Evolutionary conservation across 2,113 vertebrate species (phyloP), one percentile per base, ranked within the genome.

Genomic region (Cinclus cinclus): DNA sequence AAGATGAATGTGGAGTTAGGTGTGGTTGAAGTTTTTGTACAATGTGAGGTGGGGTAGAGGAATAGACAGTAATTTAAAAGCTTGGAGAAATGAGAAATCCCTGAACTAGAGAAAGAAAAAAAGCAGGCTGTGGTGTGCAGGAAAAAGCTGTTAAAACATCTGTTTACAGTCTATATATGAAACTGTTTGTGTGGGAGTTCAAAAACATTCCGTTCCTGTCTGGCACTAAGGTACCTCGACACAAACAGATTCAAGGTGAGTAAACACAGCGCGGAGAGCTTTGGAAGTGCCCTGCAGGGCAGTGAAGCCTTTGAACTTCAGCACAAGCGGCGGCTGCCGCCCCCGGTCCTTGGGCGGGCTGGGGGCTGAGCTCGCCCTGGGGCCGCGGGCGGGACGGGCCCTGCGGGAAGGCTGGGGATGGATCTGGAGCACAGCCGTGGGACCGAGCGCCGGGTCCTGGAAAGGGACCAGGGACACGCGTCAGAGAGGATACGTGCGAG

Each of bases 261-360:
- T n/a, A 65, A 82, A 70, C 14, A 52, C 7, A 63, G 42, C 6
- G 20, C 37, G 17, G 46, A 56, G 44, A 49, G 42, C 56, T 74
- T 8, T 44, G 50, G 12, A 8, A 64, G 56, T 22, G 11, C 42
- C 30, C 73, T 25, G 56, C 18, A 8, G 64, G 67, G 70, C 79
- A 65, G 46, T 2, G 62, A 39, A 90, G 49, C 50, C 68, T 23
- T n/a, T 27, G 55, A 28, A 33, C 41, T 21, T 17, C 8, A 28
- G 49, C 85, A 21, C 44, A 7, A 28, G 73, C 0, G 37, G 21
- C 2, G 5, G 7, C 35, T 2, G 74, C 58, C 59, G 31, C 1
- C 5, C 35, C 42, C 2, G 0, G 50, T 65, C 59, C 82, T n/a
- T 5, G 64, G 46, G 37, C 6, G 0, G 27, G 49, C 15, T 6